Evolutionary conservation across 1,140 invertebrate species (phyloP), one percentile per base, ranked within the genome.

Genomic region (Pogonognathellus flavescens): DNA sequence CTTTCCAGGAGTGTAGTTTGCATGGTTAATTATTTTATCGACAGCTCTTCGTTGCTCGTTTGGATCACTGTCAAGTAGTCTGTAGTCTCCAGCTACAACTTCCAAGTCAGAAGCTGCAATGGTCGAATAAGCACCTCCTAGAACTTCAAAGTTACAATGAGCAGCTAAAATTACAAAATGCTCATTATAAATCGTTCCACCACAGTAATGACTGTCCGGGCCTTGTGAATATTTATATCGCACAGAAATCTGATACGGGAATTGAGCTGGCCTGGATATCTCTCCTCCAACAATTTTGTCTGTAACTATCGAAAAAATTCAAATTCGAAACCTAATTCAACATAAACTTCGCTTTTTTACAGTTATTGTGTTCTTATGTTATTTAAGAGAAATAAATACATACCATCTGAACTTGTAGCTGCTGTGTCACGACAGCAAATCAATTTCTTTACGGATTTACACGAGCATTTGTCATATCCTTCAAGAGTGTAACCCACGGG

Each of bases 81-180:
- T n/a, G 18, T 60, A 66, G 18, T 84, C 84, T 41, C 84, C 84
- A 20, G 84, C 84, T 57, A 84, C 55, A 20, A 84, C 16, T 76
- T 76, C 70, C 25, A 76, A 50, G n/a, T 76, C 41, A 14, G 25
- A 16, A 41, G 25, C 41, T 1, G 49, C 8, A 50, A 76, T 49
- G 1, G 2, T 16, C 13, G 14, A 11, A 18, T 76, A 76, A 1
- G 31, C 70, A 41, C 31, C 41, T 4, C 16, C 41, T 13, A 16
- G 10, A 1, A 41, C 31, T 18, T 76, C 31, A n/a, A 14, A 25
- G 10, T 13, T 25, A 31, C 70, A 76, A 11, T 76, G 70, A 10
- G 31, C 41, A 14, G 70, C 70, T 14, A 31, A 49, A 50, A 76
- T 50, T 4, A 72, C 18, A 76, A 2, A 50, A 31, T 76, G 5